Evolutionary conservation across 2,113 vertebrate species (phyloP), one percentile per base, ranked within the genome.

Genomic region (Cebidichthys violaceus): DNA sequence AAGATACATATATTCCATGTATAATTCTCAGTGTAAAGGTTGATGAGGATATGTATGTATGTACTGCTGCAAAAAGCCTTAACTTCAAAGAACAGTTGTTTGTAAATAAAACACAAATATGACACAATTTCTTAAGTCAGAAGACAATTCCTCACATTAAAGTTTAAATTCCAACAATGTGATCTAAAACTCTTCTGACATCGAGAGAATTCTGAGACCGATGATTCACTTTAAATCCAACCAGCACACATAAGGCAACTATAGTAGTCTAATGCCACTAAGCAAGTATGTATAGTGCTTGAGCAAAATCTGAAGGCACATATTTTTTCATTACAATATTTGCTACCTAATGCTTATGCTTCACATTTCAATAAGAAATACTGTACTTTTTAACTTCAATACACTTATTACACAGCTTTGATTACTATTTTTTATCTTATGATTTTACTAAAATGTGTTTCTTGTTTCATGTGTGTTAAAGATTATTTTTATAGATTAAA

Each of bases 181-280:
- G 14, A 74, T 14, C 15, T 20, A 24, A 20, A 59, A 57, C 27
- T 33, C 9, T 60, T 17, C 3, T 33, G 41, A 60, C 54, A 60
- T 35, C 24, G 43, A 14, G 2, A 24, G 8, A 27, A 54, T 29
- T 15, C 4, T 64, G 9, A 73, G 14, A 9, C 9, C 2, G 75
- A 75, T 75, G 17, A 77, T 81, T 35, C 41, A 68, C 22, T 47
- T 20, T 20, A 66, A 71, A 22, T 55, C 54, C 60, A 55, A 11
- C 31, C 24, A 29, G 7, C 57, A 35, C 45, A 39, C 10, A 29
- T 6, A 33, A 22, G n/a, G 9, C 2, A 29, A 10, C n/a, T 52
- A 18, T 11, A 70, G 18, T 27, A 61, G 20, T 50, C 13, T 37
- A 70, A 11, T 50, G 22, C n/a, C 14, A 66, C 17, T 43, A 47